These are phyloP conservation scores for Pristionchus entomophagus DNA, from an alignment of 2,888 invertebrate genomes.

Conservation along the genomic window DNA sequence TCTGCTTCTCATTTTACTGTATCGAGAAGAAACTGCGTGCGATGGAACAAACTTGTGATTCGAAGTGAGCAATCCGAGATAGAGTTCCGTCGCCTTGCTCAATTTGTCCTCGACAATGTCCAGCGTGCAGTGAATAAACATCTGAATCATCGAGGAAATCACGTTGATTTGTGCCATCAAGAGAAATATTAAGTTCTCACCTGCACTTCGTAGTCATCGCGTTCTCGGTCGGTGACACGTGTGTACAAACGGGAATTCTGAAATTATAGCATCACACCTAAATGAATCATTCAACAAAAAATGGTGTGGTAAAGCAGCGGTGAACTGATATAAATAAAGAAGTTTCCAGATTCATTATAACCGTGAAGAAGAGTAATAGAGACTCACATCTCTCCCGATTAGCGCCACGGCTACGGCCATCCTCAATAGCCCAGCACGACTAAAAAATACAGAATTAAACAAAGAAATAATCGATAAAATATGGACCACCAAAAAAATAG, in stretches of 20 bases:
- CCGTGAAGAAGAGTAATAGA: neutral
- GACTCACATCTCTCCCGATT: constrained; percentile 62
- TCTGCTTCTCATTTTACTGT: neutral
- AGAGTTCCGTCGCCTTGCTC: constrained; percentile 61
- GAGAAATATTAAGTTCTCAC: neutral
- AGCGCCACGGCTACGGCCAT: constrained; percentile 64
- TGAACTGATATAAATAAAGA: neutral
- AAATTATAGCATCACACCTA: neutral
- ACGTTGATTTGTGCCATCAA: neutral
- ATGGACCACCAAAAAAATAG: no score
- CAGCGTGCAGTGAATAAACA: constrained; percentile 69
- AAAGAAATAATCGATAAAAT: no score
- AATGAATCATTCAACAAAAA: neutral
- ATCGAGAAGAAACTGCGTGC: no score
- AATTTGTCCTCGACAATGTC: constrained; percentile 71
- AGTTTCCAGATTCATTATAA: neutral
- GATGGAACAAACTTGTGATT: constrained; percentile 60
- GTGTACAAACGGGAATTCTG: constrained; percentile 68
- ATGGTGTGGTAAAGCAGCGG: neutral
- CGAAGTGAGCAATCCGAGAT: constrained; percentile 62
- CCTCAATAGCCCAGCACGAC: no score
- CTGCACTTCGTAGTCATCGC: constrained; percentile 60
- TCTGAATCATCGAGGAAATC: constrained; percentile 47
- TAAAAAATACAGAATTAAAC: no score
- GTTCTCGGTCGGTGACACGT: constrained; percentile 56